Base-by-base conservation (phyloP, 2,888 invertebrate genomes). In the Pomacea canaliculata region DNA sequence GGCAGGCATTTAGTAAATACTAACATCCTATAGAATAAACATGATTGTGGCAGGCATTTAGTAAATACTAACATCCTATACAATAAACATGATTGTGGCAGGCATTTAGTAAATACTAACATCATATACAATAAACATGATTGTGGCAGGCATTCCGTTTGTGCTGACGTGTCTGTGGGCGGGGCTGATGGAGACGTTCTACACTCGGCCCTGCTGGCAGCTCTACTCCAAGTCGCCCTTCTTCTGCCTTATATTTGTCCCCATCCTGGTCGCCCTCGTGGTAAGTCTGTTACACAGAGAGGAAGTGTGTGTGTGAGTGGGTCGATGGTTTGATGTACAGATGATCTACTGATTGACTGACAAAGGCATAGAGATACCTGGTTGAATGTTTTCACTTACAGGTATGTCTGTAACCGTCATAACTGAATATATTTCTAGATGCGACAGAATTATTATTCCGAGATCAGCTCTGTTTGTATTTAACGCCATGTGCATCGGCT, bases 131-230 rank as follows among this genome's bases (percentile, higher is more conserved):
- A 13, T 56, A 56, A 10, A 16, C 2, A 2, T 56, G 51, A 10
- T 2, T 56, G 51, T 16, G 37, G 49, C 84, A 92, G 92, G 91
- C 51, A 80, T 92, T 59, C 92, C 93, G 0, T 85, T 91, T 3
- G 79, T 92, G 27, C 89, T 92, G 23, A 91, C 92, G 7, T 78
- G 87, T 12, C 83, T 89, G 0, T 93, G 93, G 92, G 89, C 92
- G 0, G 79, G 88, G 2, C 86, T 90, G 27, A 92, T 91, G 89
- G 78, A 86, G 60, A 77, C 80, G 51, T 78, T 76, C 65, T 79
- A 86, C 78, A 69, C 82, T 1, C 74, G 85, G 5, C 84, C 84
- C 19, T 92, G 92, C 80, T 92, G 92, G 92, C 79, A 89, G 10
- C 87, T 91, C 23, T 78, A 80, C 76, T 73, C 78, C 59, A 70